These are phyloP conservation scores for Lynx canadensis DNA, from an alignment of 2,113 vertebrate genomes.

Conservation along the genomic window DNA sequence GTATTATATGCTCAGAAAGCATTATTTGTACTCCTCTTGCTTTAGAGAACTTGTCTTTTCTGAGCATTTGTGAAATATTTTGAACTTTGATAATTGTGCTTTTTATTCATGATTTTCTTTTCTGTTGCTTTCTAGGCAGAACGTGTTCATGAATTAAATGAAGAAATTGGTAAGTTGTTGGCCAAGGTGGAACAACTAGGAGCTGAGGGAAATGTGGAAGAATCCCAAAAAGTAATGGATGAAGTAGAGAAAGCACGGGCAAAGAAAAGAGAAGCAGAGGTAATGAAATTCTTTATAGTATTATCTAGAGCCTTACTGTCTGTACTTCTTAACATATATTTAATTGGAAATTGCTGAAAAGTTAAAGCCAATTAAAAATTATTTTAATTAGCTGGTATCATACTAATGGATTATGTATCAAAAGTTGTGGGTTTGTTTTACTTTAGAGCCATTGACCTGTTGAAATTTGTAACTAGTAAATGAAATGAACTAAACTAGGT, in stretches of 20 bases:
- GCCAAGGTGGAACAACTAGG: conserved; percentile 97
- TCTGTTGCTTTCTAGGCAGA: conserved; percentile 90
- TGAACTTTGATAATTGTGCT: conserved; percentile 4
- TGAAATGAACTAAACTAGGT: not conserved
- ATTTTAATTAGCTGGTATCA: not conserved
- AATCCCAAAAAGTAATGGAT: conserved; percentile 97
- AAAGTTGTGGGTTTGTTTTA: not conserved
- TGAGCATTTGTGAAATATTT: conserved; percentile 24
- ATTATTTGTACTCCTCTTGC: not conserved
- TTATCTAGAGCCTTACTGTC: not conserved
- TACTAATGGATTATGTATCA: not conserved
- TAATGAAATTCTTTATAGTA: conserved; percentile 77
- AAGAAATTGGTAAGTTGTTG: conserved; percentile 98
- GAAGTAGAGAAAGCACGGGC: conserved; percentile 97
- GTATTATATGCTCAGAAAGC: not conserved
- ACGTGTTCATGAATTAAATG: conserved; percentile 97
- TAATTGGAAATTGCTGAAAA: not conserved
- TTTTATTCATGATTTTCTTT: conserved; percentile 45
- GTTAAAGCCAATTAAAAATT: not conserved
- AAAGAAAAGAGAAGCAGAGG: conserved; percentile 98
- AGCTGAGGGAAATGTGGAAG: conserved; percentile 97
- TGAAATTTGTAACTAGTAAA: conserved; percentile 31
- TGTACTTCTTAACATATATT: not conserved
- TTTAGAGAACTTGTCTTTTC: not conserved
- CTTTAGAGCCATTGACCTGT: not conserved